These are phyloP conservation scores for Poicephalus meyeri DNA, from an alignment of 2,113 vertebrate species.

Conservation along the genomic window DNA sequence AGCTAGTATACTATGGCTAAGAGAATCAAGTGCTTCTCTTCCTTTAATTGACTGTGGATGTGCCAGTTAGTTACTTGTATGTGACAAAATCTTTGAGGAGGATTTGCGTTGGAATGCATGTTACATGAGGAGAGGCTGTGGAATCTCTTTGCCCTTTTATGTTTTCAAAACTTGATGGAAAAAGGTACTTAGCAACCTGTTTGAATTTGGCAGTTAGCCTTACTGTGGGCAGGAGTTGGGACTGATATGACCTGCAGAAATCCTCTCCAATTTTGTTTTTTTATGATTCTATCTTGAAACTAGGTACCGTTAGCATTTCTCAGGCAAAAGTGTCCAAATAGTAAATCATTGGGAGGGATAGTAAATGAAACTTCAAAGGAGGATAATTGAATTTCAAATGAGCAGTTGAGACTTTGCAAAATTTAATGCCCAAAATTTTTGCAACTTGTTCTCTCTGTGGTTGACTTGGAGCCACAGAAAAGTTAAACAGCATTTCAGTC, in stretches of 20 bases:
- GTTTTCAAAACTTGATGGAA: not conserved
- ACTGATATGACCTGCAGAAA: not conserved
- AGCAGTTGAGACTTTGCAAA: not conserved
- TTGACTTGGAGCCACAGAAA: not conserved
- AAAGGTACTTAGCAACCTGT: not conserved
- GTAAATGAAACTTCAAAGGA: not conserved
- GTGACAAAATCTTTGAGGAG: not conserved
- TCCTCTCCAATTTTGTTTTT: not conserved
- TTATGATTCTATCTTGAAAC: not conserved
- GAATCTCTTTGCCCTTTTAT: not conserved
- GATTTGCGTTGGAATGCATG: not conserved
- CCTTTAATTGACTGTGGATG: not conserved
- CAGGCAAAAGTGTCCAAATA: not conserved
- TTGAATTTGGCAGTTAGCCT: not conserved
- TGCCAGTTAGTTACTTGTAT: not conserved
- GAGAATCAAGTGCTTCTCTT: not conserved
- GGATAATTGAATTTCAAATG: not conserved
- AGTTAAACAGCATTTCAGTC: not conserved
- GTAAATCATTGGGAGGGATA: not conserved
- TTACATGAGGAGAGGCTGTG: not conserved
- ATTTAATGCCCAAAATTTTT: not conserved
- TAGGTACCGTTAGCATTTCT: not conserved
- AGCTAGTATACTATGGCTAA: not conserved
- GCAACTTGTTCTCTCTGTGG: not conserved
- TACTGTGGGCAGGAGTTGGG: not conserved